Percentiles rank a stretch among this genome's conserved stretches.
Conservation (phyloP, 2,888 invertebrate genomes). For the Plutella xylostella region DNA sequence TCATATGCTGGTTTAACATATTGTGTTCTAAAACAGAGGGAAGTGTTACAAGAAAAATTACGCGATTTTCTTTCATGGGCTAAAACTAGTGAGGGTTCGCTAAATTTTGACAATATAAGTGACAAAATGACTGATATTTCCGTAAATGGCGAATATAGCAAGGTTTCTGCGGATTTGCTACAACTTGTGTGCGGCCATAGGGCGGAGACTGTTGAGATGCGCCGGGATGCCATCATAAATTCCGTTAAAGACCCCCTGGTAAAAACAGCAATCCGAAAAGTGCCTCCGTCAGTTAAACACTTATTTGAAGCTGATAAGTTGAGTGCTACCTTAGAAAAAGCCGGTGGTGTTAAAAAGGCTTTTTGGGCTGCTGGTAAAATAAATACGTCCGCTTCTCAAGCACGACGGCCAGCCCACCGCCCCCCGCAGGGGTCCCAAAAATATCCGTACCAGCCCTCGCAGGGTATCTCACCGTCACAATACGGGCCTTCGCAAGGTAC, state of each 20-base stretch:
- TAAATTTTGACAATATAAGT: neutral
- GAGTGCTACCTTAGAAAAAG: conserved; percentile 7
- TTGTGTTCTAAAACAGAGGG: conserved; percentile 13
- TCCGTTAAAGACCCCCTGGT: neutral
- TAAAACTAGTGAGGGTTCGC: neutral
- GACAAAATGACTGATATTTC: conserved; percentile 3
- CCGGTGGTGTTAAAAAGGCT: conserved; percentile 2
- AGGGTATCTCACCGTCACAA: neutral
- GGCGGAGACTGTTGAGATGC: conserved; percentile 9
- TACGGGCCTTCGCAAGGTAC: neutral
- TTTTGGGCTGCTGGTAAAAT: neutral
- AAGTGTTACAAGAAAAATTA: conserved; percentile 7
- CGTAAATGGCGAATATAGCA: conserved; percentile 12
- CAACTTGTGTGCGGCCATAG: conserved; percentile 16
- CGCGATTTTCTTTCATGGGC: conserved; percentile 8
- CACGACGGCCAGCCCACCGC: neutral
- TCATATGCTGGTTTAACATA: conserved; percentile 11
- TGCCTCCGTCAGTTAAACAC: neutral
- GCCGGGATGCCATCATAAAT: conserved; percentile 7
- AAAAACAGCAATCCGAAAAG: neutral
- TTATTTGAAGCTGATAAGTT: neutral
- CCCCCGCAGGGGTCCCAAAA: neutral
- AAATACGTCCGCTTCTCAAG: neutral
- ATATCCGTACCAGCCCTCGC: neutral
- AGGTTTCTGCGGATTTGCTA: conserved; percentile 11